Conservation (phyloP, 2,888 invertebrate species). For the Parnassius orleans region DNA sequence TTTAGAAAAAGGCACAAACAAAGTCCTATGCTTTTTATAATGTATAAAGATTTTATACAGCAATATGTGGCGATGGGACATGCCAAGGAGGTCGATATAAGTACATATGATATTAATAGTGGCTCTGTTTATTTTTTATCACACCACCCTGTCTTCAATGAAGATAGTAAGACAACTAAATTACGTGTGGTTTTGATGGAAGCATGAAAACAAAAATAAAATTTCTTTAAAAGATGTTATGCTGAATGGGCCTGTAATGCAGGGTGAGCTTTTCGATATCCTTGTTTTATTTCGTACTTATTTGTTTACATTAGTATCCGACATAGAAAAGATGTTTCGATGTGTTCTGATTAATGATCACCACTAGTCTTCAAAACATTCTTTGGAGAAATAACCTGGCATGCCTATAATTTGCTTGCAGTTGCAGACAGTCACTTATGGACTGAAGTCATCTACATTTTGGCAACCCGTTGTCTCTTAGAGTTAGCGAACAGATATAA, state of each 20-base stretch:
- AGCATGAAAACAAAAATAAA: no score
- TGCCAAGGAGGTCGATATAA: conserved; percentile 10
- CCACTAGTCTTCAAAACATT: conserved; percentile 16
- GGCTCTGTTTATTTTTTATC: no score
- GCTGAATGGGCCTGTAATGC: conserved; percentile 27
- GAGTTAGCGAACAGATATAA: no score
- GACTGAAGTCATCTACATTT: conserved; percentile 22
- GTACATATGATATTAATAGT: conserved; percentile 8
- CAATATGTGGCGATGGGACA: conserved; percentile 13
- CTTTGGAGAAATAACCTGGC: conserved; percentile 17
- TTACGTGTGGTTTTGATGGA: no score
- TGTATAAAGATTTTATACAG: conserved; percentile 19
- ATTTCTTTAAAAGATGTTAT: conserved; percentile 25
- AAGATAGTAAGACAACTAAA: no score
- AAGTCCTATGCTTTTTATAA: conserved; percentile 4
- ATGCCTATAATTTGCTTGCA: conserved; percentile 14
- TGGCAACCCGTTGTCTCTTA: conserved; percentile 15
- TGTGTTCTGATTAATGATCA: conserved; percentile 6
- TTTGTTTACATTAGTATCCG: conserved; percentile 12
- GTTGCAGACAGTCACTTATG: conserved; percentile 26
- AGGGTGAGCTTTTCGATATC: conserved; percentile 21
- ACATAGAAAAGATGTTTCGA: conserved; percentile 24
- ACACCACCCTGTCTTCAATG: no score
- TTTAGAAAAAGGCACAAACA: conserved; percentile 22
- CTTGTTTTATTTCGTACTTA: conserved; percentile 15